Conservation (phyloP, 2,797 vertebrate species). For the Buphagus erythrorhynchus region DNA sequence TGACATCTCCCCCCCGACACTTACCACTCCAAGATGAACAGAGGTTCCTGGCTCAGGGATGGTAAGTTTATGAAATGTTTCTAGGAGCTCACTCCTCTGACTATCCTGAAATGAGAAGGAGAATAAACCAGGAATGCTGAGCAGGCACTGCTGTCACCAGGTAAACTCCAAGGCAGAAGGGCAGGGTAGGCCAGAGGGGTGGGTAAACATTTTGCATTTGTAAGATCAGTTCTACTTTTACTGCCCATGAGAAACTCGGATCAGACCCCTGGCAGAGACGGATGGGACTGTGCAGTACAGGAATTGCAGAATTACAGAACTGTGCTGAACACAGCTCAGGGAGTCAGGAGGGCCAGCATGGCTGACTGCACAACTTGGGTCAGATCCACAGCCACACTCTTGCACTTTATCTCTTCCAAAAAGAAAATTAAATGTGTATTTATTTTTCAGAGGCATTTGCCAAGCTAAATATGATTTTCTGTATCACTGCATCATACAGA, state of each 20-base stretch:
- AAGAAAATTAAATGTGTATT: background rate
- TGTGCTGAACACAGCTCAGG: background rate
- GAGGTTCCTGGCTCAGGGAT: conserved; percentile 90
- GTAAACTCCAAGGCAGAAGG: background rate
- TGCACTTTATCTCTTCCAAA: background rate
- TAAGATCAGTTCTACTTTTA: background rate
- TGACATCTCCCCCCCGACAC: conserved; percentile 32
- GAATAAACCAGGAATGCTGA: background rate
- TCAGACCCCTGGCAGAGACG: background rate
- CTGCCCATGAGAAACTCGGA: accelerated
- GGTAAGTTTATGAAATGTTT: conserved; percentile 86
- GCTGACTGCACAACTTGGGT: background rate
- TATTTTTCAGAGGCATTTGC: background rate
- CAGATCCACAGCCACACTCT: background rate
- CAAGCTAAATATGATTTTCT: background rate
- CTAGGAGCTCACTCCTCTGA: conserved; percentile 90
- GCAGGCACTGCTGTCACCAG: background rate
- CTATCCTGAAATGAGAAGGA: conserved; percentile 84
- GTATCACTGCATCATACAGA: background rate
- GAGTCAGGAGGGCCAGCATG: background rate
- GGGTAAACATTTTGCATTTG: background rate
- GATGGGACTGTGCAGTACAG: accelerated
- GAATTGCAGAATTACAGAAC: background rate
- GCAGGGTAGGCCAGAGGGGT: background rate
- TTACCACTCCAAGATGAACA: conserved; percentile 93